phyloP scores from a whole-genome alignment of 2,888 invertebrate species.

The Bembecia ichneumoniformis region DNA sequence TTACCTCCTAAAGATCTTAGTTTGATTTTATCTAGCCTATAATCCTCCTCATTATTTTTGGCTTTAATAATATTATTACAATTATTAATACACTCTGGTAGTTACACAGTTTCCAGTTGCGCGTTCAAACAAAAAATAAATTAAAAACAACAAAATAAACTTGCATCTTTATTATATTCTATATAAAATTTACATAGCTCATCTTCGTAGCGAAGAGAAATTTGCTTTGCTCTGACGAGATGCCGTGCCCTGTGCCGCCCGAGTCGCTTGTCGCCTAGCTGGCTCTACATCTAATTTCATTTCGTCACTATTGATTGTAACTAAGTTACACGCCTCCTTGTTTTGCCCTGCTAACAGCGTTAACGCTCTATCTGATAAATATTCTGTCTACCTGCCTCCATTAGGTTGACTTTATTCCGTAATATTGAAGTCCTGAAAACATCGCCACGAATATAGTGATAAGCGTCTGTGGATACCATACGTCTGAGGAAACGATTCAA shows the following conservation, averaged over 20 bases:
- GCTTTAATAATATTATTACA: no score
- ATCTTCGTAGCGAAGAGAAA: constrained; percentile 6
- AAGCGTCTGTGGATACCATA: constrained; percentile 26
- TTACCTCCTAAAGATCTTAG: no score
- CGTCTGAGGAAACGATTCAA: constrained; percentile 29
- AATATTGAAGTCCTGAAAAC: neutral
- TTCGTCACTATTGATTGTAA: constrained; percentile 25
- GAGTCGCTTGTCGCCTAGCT: constrained; percentile 16
- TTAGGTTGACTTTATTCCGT: neutral
- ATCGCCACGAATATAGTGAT: constrained; percentile 40
- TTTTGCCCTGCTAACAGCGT: neutral
- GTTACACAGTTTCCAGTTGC: no score
- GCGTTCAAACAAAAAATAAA: no score
- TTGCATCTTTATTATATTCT: no score
- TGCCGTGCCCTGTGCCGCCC: constrained; percentile 12
- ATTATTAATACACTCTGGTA: no score
- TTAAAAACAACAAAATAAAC: no score
- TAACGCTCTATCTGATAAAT: neutral
- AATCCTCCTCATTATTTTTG: no score
- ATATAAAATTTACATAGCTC: constrained; percentile 11
- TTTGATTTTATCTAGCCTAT: no score
- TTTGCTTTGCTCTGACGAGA: neutral
- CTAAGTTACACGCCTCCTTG: constrained; percentile 12
- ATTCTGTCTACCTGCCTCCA: neutral
- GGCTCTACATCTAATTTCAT: constrained; percentile 23